These are phyloP conservation scores for Tursiops truncatus DNA, from an alignment of 2,113 vertebrate species.

Conservation along the genomic window DNA sequence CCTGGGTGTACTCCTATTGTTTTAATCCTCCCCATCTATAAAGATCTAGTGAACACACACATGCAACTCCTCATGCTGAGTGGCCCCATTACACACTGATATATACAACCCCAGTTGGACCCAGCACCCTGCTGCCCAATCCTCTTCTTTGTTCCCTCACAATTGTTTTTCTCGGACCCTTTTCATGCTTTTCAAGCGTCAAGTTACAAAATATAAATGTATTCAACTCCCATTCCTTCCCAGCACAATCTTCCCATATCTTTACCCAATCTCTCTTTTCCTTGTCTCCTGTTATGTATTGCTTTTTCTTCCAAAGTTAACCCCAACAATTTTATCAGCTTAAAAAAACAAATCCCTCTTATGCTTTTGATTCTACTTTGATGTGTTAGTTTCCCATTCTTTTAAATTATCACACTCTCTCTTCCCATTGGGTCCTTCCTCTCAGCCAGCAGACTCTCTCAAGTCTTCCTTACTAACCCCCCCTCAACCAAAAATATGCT, in stretches of 20 bases:
- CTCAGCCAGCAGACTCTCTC: background rate
- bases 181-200: background rate
- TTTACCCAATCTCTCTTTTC: background rate
- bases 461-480: background rate
- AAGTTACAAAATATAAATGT: background rate
- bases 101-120: background rate
- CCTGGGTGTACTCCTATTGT: background rate
- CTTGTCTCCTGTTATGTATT: background rate
- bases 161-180: background rate
- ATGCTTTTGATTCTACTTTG: background rate
- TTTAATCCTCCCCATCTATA: background rate
- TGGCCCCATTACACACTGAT: background rate
- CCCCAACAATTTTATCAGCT: background rate
- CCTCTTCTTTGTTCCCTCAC: background rate
- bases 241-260: background rate
- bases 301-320: conserved; percentile 13
- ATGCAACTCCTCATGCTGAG: background rate
- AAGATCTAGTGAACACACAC: background rate
- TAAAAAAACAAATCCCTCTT: background rate
- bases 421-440: background rate
- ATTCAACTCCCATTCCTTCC: background rate
- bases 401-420: background rate
- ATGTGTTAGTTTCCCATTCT: background rate
- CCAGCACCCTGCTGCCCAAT: background rate
- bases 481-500: background rate